Conservation (phyloP, 1,140 invertebrate genomes). For the Sminthurinus signatus region DNA sequence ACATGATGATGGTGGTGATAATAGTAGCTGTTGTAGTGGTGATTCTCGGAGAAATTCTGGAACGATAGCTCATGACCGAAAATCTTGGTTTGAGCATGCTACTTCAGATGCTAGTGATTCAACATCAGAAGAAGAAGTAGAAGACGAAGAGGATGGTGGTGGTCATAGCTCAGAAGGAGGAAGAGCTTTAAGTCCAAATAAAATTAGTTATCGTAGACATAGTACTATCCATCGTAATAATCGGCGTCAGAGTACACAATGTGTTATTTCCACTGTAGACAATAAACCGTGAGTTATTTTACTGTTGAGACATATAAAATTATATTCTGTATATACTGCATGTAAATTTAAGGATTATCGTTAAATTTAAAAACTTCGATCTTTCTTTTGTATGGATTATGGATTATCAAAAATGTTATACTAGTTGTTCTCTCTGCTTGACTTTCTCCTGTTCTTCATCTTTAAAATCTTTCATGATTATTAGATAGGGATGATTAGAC, state of each 20-base stretch:
- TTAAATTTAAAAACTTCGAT: too few species aligned
- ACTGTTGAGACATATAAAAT: too few species aligned
- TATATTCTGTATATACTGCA: too few species aligned
- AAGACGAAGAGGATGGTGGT: not conserved
- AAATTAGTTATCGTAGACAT: not conserved
- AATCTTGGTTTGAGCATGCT: not conserved
- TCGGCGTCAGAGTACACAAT: not conserved
- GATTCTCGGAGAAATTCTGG: not conserved
- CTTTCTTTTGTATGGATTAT: too few species aligned
- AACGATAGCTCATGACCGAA: not conserved
- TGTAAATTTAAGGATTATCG: too few species aligned
- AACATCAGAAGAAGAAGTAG: not conserved
- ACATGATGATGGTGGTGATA: slow-evolving; percentile 3
- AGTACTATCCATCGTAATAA: not conserved
- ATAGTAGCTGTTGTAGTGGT: not conserved
- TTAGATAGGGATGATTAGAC: too few species aligned
- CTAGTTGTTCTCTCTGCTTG: too few species aligned
- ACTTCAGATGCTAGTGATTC: not conserved
- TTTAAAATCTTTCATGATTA: too few species aligned
- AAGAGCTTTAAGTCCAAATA: not conserved
- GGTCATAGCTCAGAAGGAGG: slow-evolving; percentile 2
- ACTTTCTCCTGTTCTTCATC: too few species aligned
- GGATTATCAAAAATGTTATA: too few species aligned
- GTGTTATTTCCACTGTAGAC: too few species aligned
- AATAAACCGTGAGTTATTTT: too few species aligned